Base-by-base conservation (phyloP, 2,888 invertebrate species). In the Euclidia mi region DNA sequence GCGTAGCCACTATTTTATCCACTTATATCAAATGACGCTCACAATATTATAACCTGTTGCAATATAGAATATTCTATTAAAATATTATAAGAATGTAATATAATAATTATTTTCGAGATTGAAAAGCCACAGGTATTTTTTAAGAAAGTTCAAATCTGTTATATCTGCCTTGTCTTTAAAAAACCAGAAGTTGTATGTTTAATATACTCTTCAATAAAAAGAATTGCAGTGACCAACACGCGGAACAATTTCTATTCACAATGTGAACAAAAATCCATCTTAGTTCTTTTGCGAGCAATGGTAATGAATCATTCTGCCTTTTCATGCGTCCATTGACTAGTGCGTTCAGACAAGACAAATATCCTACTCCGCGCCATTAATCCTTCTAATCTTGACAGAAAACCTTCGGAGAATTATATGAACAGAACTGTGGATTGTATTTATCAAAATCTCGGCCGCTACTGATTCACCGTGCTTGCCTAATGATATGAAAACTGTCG, bases 361-460 rank as follows among this genome's bases (percentile, higher is more conserved):
- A 87, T 81, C 83, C 79, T 69, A 74, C 65, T 78, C 70, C 62
- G 65, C 65, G 66, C 84, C 85, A 91, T 91, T 90, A 90, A 91
- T 91, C 89, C 86, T 84, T 81, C 83, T 91, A 90, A 91, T 90
- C 90, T 87, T 84, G 91, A 89, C 91, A 82, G 85, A 88, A 85
- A 87, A 83, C 85, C 85, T 85, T 85, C 81, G 65, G 75, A 46
- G 75, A 67, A 64, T 73, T 64, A 69, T 71, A 71, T 67, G 62
- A 66, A 68, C 41, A 65, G 31, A 46, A 56, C 58, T 62, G 63
- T 58, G 63, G 20, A 69, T 71, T 64, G 66, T 75, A 76, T 81
- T 76, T 76, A 81, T 81, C 78, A 77, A 72, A 65, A 77, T 62
- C 66, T 59, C 48, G 57, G 56, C 34, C 49, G 53, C 60, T 50